Percentiles rank a stretch among this genome's conserved stretches.
Conservation (phyloP, 2,888 invertebrate genomes). For the Trissolcus japonicus region DNA sequence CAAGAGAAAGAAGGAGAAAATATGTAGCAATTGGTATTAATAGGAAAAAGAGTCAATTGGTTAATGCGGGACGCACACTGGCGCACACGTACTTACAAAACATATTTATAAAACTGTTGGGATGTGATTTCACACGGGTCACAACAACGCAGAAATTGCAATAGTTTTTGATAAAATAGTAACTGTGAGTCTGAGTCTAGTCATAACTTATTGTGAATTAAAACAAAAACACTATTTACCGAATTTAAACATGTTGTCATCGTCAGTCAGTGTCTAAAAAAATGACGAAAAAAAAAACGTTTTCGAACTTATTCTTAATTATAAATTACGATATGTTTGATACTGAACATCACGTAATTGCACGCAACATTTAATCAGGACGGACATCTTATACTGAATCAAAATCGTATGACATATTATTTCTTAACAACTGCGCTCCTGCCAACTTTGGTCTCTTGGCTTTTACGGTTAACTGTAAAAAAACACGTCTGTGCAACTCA, state of each 20-base stretch:
- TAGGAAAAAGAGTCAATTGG: constrained; percentile 58
- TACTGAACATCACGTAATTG: constrained; percentile 58
- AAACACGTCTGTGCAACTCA: constrained; percentile 78
- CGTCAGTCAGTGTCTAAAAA: constrained; percentile 11
- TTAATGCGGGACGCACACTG: constrained; percentile 74
- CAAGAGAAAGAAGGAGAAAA: constrained; percentile 63
- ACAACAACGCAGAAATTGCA: constrained; percentile 83
- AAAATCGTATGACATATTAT: constrained; percentile 27
- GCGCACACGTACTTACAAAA: constrained; percentile 76
- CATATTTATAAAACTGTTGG: constrained; percentile 76
- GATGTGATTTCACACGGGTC: constrained; percentile 85
- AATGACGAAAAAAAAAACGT: no score
- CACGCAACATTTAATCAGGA: constrained; percentile 71
- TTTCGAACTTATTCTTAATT: constrained; percentile 6
- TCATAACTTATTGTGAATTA: constrained; percentile 29
- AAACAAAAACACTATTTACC: constrained; percentile 13
- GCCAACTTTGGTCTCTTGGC: neutral
- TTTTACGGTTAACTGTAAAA: constrained; percentile 2
- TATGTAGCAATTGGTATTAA: constrained; percentile 61
- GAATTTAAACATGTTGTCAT: constrained; percentile 10
- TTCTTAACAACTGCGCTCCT: constrained; percentile 7
- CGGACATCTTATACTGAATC: constrained; percentile 64
- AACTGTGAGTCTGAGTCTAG: constrained; percentile 33
- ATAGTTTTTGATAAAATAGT: constrained; percentile 39
- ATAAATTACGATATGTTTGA: constrained; percentile 57